Base-by-base conservation (phyloP, 2,888 invertebrate species). In the Bombylius major region DNA sequence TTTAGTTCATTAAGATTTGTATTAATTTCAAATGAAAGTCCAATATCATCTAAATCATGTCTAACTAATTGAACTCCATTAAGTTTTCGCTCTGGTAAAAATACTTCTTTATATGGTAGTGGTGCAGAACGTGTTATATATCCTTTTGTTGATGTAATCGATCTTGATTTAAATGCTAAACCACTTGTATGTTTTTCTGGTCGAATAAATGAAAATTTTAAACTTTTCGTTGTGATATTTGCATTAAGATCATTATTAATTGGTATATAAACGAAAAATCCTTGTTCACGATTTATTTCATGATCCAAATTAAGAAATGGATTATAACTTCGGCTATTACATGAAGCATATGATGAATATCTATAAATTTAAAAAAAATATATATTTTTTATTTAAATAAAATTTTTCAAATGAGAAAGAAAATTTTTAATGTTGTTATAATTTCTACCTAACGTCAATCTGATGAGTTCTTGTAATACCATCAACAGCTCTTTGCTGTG, bases 231-330 rank as follows among this genome's bases (percentile, higher is more conserved):
- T 6, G 65, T 68, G 39, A 69, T 65, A 56, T 73, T 72, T 0
- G 65, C 53, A 67, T 66, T 69, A 5, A 74, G 55, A 51, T 73
- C 72, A 57, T 68, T 73, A 62, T 81, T 82, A 62, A 83, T 76
- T 0, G 84, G 84, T 5, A 84, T 65, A 62, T 84, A 84, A 1
- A 81, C 80, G 1, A 86, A 81, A 56, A 85, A 69, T 1, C 85
- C 84, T 64, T 84, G 82, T 58, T 83, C 82, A n/a, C 84, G 78
- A 32, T 83, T 78, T 2, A 82, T 83, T 9, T 80, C 78, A 63
- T 85, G 84, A 65, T 82, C 80, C 1, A 82, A 76, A 63, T 81
- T 79, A 1, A 80, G 71, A 11, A 86, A 72, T 0, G 85, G 84
- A 62, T 85, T 86, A 58, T 82, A 83, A 56, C 73, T 75, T 53